phyloP scores from a whole-genome alignment of 2,797 vertebrate species.

The Erithacus rubecula region DNA sequence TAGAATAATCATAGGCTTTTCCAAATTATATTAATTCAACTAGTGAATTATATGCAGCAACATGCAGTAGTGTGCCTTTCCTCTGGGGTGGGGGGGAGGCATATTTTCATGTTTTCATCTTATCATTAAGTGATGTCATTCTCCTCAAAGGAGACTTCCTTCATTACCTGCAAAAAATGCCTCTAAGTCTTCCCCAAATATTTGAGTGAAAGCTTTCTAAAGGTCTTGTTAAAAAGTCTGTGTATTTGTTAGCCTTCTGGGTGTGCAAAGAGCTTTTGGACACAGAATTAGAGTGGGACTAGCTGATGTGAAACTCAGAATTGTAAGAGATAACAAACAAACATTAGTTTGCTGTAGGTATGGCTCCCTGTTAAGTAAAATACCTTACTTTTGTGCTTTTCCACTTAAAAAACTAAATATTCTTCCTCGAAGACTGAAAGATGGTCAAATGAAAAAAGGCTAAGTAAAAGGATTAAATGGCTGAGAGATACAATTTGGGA shows the following conservation, averaged over 20 bases:
- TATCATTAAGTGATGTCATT: background rate
- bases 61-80: background rate
- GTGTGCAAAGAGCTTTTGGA: background rate
- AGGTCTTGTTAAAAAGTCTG: background rate
- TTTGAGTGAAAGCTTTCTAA: background rate
- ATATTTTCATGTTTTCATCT: background rate
- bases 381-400: background rate
- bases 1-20: background rate
- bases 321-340: background rate
- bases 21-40: background rate
- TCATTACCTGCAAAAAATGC: background rate
- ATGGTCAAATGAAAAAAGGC: background rate
- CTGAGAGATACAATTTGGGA: background rate
- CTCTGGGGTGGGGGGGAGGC: background rate
- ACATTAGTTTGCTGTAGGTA: background rate
- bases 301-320: background rate
- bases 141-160: background rate
- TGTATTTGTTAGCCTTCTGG: background rate
- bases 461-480: background rate
- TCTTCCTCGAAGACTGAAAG: background rate
- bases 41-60: background rate
- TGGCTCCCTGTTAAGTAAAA: background rate
- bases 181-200: background rate
- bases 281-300: background rate
- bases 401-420: background rate